phyloP scores from a whole-genome alignment of 2,113 vertebrate genomes.

The Ifrita kowaldi region DNA sequence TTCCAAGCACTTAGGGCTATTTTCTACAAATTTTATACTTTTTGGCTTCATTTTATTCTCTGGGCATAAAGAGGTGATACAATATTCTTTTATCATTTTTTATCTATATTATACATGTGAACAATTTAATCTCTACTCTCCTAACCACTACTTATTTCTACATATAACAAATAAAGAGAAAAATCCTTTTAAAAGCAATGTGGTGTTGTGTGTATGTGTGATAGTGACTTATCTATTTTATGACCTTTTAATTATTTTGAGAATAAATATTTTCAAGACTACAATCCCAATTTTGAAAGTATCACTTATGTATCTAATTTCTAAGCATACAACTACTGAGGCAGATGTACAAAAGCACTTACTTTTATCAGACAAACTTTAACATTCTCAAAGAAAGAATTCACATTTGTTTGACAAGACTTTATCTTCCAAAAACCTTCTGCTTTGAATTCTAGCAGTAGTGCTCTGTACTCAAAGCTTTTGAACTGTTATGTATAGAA shows the following conservation, averaged over 20 bases:
- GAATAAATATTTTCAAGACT: not conserved
- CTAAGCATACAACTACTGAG: not conserved
- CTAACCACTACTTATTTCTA: not conserved
- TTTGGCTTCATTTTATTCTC: not conserved
- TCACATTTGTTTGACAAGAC: slow-evolving; percentile 5
- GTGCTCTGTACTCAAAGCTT: slow-evolving; percentile 7
- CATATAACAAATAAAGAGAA: not conserved
- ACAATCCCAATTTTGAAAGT: not conserved
- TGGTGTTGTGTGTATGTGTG: not conserved
- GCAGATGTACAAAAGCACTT: not conserved
- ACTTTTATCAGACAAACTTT: slow-evolving; percentile 26
- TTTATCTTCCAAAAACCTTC: slow-evolving; percentile 5
- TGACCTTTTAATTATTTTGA: not conserved
- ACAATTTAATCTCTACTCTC: not conserved
- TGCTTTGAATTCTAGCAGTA: slow-evolving; percentile 1
- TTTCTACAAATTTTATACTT: not conserved
- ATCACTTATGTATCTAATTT: not conserved
- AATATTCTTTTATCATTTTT: not conserved
- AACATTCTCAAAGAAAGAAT: slow-evolving; percentile 26
- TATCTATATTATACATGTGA: not conserved
- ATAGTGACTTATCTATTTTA: not conserved
- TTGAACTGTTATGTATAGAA: slow-evolving; percentile 5
- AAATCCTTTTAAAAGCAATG: not conserved
- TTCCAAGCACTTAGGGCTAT: not conserved
- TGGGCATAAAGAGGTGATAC: not conserved